Evolutionary conservation across 2,113 vertebrate species (phyloP).

Genomic region (Carollia perspicillata): DNA sequence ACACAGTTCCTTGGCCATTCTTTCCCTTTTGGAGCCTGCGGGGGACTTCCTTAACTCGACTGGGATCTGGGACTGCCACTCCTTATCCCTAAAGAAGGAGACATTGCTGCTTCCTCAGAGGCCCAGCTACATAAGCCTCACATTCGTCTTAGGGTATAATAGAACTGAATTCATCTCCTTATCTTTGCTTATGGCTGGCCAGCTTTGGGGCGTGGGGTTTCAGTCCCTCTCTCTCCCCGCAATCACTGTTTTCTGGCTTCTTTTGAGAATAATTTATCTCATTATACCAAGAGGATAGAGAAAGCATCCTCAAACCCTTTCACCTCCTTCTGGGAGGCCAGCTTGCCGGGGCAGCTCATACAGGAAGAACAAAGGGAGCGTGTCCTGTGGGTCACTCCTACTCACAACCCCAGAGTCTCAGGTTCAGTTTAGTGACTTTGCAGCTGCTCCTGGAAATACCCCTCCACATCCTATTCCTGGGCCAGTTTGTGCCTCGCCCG

Average conservation of each 20-base stretch:
- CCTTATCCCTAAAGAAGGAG: not conserved
- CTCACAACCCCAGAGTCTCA: not conserved
- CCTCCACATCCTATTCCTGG: not conserved
- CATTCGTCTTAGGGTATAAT: not conserved
- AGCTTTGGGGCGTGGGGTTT: not conserved
- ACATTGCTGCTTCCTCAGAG: not conserved
- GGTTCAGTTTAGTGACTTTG: not conserved
- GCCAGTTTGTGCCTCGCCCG: not conserved
- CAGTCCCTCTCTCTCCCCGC: not conserved
- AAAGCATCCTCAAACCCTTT: not conserved
- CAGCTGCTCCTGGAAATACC: not conserved
- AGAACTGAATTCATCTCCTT: conserved; percentile 7
- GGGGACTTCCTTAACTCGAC: not conserved
- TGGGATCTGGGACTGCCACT: not conserved
- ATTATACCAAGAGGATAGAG: not conserved
- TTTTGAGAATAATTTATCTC: not conserved
- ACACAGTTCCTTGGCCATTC: not conserved
- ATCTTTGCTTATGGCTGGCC: not conserved
- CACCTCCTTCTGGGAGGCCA: not conserved
- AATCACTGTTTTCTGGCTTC: not conserved
- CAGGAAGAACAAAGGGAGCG: not conserved
- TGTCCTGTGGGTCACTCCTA: not conserved
- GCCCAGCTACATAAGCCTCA: not conserved
- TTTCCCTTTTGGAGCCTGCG: not conserved
- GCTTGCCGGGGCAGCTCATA: not conserved